Conservation (phyloP, 2,797 vertebrate species). For the Hippopotamyrus pictus region DNA sequence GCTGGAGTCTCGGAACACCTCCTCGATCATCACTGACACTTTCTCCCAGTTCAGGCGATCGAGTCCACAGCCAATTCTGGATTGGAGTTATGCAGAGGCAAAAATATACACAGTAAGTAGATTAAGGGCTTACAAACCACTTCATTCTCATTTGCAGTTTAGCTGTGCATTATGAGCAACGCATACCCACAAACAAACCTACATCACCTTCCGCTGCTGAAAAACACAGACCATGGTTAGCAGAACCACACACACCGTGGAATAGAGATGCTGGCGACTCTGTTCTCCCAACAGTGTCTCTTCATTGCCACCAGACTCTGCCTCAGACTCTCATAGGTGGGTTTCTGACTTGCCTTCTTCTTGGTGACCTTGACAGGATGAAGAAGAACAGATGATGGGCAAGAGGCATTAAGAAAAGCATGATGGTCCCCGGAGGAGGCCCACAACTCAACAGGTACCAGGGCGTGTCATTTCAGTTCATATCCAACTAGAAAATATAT, state of each 20-base stretch:
- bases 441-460: not conserved
- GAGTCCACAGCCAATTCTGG: constrained; percentile 88
- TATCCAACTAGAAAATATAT: not conserved
- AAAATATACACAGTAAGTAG: not conserved
- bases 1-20: constrained; percentile 72
- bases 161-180: not conserved
- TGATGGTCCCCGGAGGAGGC: not conserved
- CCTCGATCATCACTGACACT: constrained; percentile 74
- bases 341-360: constrained; percentile 73
- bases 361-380: constrained; percentile 75
- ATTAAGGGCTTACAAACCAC: not conserved
- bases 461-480: not conserved
- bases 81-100: not conserved
- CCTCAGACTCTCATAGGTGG: constrained; percentile 69
- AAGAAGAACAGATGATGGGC: not conserved
- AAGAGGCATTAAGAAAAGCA: not conserved
- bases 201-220: not conserved
- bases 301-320: constrained; percentile 82
- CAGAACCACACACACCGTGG: constrained; percentile 66
- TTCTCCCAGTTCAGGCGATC: constrained; percentile 72
- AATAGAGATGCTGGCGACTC: constrained; percentile 77
- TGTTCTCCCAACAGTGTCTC: constrained; percentile 68
- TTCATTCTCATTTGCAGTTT: not conserved
- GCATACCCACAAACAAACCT: not conserved
- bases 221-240: not conserved